Conservation (phyloP, 2,888 invertebrate species). For the Lepeophtheirus nordmannii region DNA sequence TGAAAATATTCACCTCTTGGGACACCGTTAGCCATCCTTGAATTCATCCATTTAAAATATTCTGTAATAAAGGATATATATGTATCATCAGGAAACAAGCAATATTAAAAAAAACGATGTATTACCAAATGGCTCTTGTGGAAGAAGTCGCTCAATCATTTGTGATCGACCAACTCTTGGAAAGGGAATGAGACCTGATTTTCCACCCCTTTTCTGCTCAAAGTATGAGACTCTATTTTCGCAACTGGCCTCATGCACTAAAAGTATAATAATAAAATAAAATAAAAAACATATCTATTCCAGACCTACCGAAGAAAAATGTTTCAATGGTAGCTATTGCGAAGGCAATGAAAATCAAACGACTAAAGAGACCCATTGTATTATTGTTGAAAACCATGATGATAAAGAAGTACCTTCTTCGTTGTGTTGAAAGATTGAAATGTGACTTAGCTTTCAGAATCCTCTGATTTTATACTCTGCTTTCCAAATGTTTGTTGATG, state of each 20-base stretch:
- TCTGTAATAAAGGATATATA: not conserved
- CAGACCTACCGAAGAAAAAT: too few relatives aligned
- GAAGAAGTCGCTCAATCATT: not conserved
- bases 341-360: too few relatives aligned
- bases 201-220: not conserved
- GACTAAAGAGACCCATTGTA: too few relatives aligned
- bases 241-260: not conserved
- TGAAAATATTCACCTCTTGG: not conserved
- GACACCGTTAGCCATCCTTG: not conserved
- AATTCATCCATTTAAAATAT: not conserved
- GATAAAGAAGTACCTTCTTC: too few relatives aligned
- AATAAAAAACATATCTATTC: too few relatives aligned
- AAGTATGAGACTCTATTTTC: not conserved
- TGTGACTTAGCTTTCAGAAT: too few relatives aligned
- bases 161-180: slow-evolving; percentile 4
- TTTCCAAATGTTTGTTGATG: too few relatives aligned
- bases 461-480: too few relatives aligned
- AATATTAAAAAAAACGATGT: not conserved
- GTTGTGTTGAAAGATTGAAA: too few relatives aligned
- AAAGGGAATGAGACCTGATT: not conserved
- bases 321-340: too few relatives aligned
- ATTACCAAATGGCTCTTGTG: not conserved
- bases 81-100: not conserved
- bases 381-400: too few relatives aligned
- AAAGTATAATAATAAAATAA: not conserved